These are phyloP conservation scores for Dasyprocta punctata DNA, from an alignment of 2,113 vertebrate genomes.

Conservation along the genomic window DNA sequence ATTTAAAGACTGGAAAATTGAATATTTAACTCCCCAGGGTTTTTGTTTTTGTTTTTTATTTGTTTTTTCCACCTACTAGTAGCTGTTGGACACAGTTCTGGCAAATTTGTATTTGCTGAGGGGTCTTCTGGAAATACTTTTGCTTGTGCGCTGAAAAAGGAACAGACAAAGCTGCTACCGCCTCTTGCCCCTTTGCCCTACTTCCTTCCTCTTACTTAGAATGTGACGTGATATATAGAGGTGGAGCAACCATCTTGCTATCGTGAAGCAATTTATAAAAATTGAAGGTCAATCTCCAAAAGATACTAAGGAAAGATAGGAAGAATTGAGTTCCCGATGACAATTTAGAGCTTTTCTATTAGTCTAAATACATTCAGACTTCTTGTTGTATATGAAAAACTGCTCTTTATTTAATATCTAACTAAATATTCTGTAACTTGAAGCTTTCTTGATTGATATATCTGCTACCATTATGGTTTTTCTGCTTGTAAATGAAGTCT, in stretches of 20 bases:
- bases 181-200: background rate
- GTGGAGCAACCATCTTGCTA: background rate
- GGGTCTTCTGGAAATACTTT: background rate
- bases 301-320: background rate
- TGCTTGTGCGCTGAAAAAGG: background rate
- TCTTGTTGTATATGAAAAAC: background rate
- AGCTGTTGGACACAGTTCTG: slow-evolving; percentile 12
- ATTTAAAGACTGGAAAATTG: slow-evolving; percentile 5
- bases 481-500: slow-evolving; percentile 25
- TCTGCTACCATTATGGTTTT: background rate
- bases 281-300: background rate
- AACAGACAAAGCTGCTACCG: background rate
- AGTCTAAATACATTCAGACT: background rate
- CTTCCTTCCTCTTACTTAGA: background rate
- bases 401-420: background rate
- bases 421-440: slow-evolving; percentile 20
- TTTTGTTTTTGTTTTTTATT: background rate
- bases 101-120: slow-evolving; percentile 19
- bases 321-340: background rate
- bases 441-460: slow-evolving; percentile 6
- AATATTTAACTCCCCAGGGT: slow-evolving; percentile 41
- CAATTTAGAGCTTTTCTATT: background rate
- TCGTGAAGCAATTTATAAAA: background rate
- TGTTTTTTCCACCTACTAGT: slow-evolving; percentile 11
- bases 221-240: background rate